Evolutionary conservation across 2,113 vertebrate species (phyloP).

Genomic region (Erythrolamprus reginae): DNA sequence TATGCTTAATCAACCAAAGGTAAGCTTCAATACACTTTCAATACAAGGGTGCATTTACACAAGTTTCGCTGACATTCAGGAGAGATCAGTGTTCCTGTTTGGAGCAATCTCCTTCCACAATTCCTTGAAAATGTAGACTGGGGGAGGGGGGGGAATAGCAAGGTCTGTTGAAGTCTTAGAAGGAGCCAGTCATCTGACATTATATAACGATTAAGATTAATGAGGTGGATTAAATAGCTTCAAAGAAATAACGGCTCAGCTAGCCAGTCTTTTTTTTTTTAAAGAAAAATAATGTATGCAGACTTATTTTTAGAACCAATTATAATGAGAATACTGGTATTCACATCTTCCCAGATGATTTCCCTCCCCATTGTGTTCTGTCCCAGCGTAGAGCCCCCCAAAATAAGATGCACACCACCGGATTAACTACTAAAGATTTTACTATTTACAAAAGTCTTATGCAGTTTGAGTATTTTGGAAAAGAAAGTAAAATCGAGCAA

Average conservation of each 20-base stretch:
- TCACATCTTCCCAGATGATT: neutral
- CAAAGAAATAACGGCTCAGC: slow-evolving; percentile 8
- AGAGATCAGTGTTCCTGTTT: slow-evolving; percentile 11
- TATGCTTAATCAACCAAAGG: slow-evolving; percentile 18
- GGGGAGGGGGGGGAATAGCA: slow-evolving; percentile 23
- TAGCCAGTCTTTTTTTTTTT: slow-evolving; percentile 8
- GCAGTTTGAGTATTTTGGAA: too few relatives aligned
- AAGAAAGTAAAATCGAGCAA: too few relatives aligned
- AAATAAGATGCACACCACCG: too few relatives aligned
- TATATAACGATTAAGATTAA: slow-evolving; percentile 47
- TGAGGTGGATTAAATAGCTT: slow-evolving; percentile 13
- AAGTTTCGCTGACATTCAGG: slow-evolving; percentile 28
- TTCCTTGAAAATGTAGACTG: slow-evolving; percentile 29
- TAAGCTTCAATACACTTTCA: neutral
- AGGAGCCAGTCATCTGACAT: slow-evolving; percentile 47
- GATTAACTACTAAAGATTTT: too few relatives aligned
- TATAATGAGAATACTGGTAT: neutral
- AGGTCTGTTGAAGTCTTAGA: slow-evolving; percentile 46
- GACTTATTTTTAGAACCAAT: neutral
- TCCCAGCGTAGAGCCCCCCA: too few relatives aligned
- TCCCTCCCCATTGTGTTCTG: too few relatives aligned
- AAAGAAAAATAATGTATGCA: neutral
- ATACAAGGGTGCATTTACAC: slow-evolving; percentile 23
- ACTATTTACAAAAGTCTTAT: too few relatives aligned
- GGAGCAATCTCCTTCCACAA: slow-evolving; percentile 11